Evolutionary conservation across 1,140 invertebrate genomes (phyloP), one percentile per base, ranked within the genome.

Genomic region (Ctenoplectra terminalis): DNA sequence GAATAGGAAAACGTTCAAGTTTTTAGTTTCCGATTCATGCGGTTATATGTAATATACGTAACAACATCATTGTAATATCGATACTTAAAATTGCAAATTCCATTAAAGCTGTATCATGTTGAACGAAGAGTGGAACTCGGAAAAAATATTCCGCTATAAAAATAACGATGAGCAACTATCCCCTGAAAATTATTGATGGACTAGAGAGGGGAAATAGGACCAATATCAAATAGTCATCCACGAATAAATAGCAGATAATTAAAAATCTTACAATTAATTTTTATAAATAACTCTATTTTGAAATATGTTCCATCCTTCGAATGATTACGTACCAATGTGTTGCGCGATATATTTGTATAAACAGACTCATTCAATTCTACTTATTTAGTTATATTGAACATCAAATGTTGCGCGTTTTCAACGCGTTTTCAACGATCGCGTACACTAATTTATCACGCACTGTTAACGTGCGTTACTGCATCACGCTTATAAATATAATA

Each of bases 21-120:
- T 37, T 29, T 29, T 60, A 56, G 40, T 73, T 31, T 80, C 29
- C 43, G 46, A 63, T 63, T 71, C 77, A 63, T 31, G 26, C 58
- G 48, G 29, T 73, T 63, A 73, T 50, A 80, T 73, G 31, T 72
- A 79, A 73, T 80, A 58, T 73, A 80, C 63, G 73, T 80, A 80
- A 80, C 48, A 73, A 71, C 23, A 48, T 40, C 72, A 72, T 46
- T 29, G 34, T 46, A 60, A 71, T 63, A 60, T 37, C 11, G 58
- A 80, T 52, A 73, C 37, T 63, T 46, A 73, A 73, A 46, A 73
- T 48, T 52, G 58, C 7, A 43, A 11, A 61, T 79, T 43, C 4
- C 23, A 61, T 80, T 80, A 73, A 73, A 80, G 58, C 48, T 80
- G 63, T 29, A 72, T 0, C 31, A 9, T 37, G 50, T 46, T 52